These are phyloP conservation scores for Syrrhaptes paradoxus DNA, from an alignment of 2,113 vertebrate species.

Conservation along the genomic window DNA sequence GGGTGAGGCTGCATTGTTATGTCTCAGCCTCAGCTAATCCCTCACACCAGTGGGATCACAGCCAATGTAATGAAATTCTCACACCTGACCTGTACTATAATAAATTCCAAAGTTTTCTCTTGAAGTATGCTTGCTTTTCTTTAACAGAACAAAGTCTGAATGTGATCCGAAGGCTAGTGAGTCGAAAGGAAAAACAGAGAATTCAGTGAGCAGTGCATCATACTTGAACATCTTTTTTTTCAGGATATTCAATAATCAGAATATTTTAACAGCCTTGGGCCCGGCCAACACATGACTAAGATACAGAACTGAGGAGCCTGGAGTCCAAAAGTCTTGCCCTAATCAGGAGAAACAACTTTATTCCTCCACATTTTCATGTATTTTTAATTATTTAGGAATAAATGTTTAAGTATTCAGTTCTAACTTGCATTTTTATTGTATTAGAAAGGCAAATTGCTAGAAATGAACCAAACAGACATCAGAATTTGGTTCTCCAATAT, in stretches of 20 bases:
- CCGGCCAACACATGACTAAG: not conserved
- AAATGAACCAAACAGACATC: not conserved
- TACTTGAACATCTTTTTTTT: not conserved
- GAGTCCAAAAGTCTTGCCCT: not conserved
- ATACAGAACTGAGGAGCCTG: not conserved
- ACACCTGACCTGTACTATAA: not conserved
- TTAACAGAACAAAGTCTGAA: not conserved
- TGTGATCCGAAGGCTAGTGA: not conserved
- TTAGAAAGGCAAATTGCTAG: not conserved
- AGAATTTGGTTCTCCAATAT: not conserved
- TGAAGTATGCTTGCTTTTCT: not conserved
- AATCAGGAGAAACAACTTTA: not conserved
- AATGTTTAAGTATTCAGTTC: not conserved
- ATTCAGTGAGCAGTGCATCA: not conserved
- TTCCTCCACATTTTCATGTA: not conserved
- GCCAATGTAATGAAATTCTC: not conserved
- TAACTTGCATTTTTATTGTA: not conserved
- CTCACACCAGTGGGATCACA: not conserved
- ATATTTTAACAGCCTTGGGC: not conserved
- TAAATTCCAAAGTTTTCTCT: not conserved
- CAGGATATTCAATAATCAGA: not conserved
- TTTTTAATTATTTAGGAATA: not conserved
- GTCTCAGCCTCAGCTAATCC: not conserved
- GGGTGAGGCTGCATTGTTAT: constrained; percentile 32
- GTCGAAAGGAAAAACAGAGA: not conserved